These are phyloP conservation scores for Cyprinella venusta DNA, from an alignment of 2,797 vertebrate species.

Conservation along the genomic window DNA sequence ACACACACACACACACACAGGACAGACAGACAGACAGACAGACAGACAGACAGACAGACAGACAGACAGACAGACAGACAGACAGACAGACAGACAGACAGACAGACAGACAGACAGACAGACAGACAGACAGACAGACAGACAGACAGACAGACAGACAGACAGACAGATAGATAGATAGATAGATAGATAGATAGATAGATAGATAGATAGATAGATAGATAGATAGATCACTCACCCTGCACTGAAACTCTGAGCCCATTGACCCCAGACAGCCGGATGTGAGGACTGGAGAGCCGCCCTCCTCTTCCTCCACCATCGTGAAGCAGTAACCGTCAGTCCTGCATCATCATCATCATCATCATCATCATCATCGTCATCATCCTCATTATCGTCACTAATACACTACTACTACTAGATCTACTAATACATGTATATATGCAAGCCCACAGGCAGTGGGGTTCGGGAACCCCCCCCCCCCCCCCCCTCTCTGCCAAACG, in stretches of 20 bases:
- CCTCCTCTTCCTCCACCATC: slow-evolving; percentile 93
- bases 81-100: background rate
- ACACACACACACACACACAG: too few relatives aligned
- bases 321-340: slow-evolving; percentile 97
- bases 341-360: slow-evolving; percentile 71
- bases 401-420: too few relatives aligned
- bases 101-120: fast-evolving
- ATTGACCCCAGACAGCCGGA: slow-evolving; percentile 89
- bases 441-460: too few relatives aligned
- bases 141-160: background rate
- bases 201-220: fast-evolving
- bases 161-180: fast-evolving
- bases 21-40: background rate
- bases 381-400: background rate
- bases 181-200: fast-evolving
- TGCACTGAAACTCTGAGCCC: slow-evolving; percentile 96
- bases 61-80: too few relatives aligned
- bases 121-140: background rate
- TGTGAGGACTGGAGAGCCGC: slow-evolving; percentile 81
- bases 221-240: slow-evolving; percentile 74
- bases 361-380: background rate
- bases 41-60: background rate
- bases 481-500: too few relatives aligned
- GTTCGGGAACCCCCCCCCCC: fast-evolving
- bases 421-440: too few relatives aligned